Evolutionary conservation across 2,888 invertebrate species (phyloP).

Genomic region (Altica lythri): DNA sequence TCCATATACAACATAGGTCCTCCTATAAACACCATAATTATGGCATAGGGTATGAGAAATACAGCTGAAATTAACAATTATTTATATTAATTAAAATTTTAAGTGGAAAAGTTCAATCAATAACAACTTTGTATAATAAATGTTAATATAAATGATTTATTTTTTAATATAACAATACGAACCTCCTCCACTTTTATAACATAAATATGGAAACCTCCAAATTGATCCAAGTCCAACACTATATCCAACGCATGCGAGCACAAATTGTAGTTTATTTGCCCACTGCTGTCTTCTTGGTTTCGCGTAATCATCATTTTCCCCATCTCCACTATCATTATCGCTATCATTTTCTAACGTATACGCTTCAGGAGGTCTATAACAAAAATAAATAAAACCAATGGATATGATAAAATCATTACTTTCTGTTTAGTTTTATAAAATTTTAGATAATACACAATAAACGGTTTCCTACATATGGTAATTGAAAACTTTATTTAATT

Average conservation of each 20-base stretch:
- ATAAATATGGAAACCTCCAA: slow-evolving; percentile 92
- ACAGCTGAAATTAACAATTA: slow-evolving; percentile 70
- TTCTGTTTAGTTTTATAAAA: too few relatives aligned
- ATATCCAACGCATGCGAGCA: slow-evolving; percentile 86
- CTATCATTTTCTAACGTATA: slow-evolving; percentile 77
- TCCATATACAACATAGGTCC: slow-evolving; percentile 95
- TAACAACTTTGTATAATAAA: too few relatives aligned
- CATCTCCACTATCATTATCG: slow-evolving; percentile 73
- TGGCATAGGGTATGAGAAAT: slow-evolving; percentile 92
- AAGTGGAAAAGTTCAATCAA: too few relatives aligned
- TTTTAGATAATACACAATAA: too few relatives aligned
- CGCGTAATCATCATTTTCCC: slow-evolving; percentile 68
- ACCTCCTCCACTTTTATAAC: slow-evolving; percentile 91
- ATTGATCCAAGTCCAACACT: slow-evolving; percentile 89
- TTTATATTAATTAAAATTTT: not conserved
- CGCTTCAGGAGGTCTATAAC: slow-evolving; percentile 69
- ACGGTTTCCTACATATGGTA: too few relatives aligned
- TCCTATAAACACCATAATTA: slow-evolving; percentile 88
- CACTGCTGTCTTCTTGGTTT: slow-evolving; percentile 83
- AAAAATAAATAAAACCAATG: too few relatives aligned
- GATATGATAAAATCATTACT: too few relatives aligned
- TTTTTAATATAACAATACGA: slow-evolving; percentile 49
- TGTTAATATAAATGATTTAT: slow-evolving; percentile 16
- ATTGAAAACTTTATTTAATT: too few relatives aligned
- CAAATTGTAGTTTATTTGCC: slow-evolving; percentile 88